Percentiles rank a stretch among this genome's conserved stretches.
phyloP scores from a whole-genome alignment of 2,113 vertebrate species.

The Stomatorhinus ivindoensis region DNA sequence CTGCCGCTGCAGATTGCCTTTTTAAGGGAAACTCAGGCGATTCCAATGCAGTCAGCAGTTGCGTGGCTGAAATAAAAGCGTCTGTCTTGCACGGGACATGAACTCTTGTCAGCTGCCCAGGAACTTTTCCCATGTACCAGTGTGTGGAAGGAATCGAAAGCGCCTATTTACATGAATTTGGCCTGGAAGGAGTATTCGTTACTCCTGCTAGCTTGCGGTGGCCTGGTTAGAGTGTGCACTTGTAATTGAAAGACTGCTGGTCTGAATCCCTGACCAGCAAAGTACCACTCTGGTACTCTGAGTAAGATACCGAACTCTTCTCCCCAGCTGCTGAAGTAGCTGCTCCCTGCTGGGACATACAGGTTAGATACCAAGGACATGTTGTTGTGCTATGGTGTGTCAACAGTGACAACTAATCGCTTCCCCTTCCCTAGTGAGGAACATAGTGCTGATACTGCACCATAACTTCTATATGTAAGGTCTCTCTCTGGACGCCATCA shows the following conservation, averaged over 20 bases:
- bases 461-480: constrained; percentile 60
- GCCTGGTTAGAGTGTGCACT: too few species aligned
- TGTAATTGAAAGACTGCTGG: too few species aligned
- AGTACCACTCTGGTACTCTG: too few species aligned
- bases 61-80: neutral
- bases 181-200: constrained; percentile 37
- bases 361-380: too few species aligned
- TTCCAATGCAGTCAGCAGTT: neutral
- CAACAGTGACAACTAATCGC: too few species aligned
- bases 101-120: neutral
- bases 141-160: too few species aligned
- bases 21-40: neutral
- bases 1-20: neutral
- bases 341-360: too few species aligned
- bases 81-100: neutral
- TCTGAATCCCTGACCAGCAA: too few species aligned
- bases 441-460: constrained; percentile 50
- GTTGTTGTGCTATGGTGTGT: too few species aligned
- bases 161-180: constrained; percentile 40
- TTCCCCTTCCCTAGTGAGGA: constrained; percentile 29
- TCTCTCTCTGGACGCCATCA: constrained; percentile 54
- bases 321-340: too few species aligned
- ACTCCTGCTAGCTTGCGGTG: constrained; percentile 15
- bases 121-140: neutral
- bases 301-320: too few species aligned